Base-by-base conservation (phyloP, 2,797 vertebrate genomes). In the Sebastes alutus region DNA sequence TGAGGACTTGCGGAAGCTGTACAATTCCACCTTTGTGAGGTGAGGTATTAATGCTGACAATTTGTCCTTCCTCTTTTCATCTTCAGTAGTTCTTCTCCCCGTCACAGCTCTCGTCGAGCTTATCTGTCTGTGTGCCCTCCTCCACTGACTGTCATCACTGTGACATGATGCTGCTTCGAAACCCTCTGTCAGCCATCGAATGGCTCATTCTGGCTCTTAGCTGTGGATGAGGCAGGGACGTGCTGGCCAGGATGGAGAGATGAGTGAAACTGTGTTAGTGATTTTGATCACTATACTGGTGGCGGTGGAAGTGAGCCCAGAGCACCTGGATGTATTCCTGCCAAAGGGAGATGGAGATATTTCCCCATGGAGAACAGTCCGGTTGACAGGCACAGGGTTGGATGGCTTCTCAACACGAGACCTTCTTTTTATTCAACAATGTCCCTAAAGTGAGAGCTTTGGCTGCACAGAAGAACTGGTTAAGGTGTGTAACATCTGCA, bases 121-220 rank as follows among this genome's bases (percentile, higher is more conserved):
- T 70, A 77, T 88, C 89, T 95, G 84, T 89, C 76, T 63, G 64
- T 85, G 82, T 83, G 90, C 94, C 94, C 94, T 94, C 94, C 95
- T 95, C 92, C 92, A 73, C 81, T 77, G 92, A 80, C 89, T 91
- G 94, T 95, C 94, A 94, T 95, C 91, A 78, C 2, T 85, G 85
- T 94, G 93, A 94, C 92, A 94, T 90, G 91, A 94, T 90, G 91
- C 87, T 88, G 92, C 93, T 88, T 89, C 72, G 72, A 91, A 93
- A 90, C 76, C 81, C 88, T 87, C 92, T 85, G 90, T 87, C 88
- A 86, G 87, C 84, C 82, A 83, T 83, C 30, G 81, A 87, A 91
- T 82, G 91, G 89, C 93, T 95, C 92, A 95, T 85, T 95, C 91
- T 75, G 90, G 82, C 91, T 86, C 87, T 78, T 63, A 89, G 92